These are phyloP conservation scores for Auanema sp. DNA, from an alignment of 2,888 invertebrate genomes.

Conservation along the genomic window DNA sequence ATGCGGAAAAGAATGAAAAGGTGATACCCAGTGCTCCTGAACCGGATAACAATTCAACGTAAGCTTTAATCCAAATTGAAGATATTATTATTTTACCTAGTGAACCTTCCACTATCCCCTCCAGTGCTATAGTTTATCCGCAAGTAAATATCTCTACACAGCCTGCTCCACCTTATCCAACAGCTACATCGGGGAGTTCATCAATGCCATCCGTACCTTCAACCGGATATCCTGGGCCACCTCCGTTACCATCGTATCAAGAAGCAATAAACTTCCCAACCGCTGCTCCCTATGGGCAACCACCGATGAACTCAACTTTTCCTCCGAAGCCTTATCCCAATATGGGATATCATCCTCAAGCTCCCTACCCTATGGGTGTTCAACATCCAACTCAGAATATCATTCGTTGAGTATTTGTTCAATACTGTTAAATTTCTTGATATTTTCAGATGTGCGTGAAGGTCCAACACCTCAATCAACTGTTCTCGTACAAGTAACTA, in stretches of 20 bases:
- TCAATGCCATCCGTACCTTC: background rate
- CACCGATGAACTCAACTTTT: background rate
- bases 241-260: conserved; percentile 37
- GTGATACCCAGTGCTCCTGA: too few relatives aligned
- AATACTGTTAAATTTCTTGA: background rate
- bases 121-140: background rate
- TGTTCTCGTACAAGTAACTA: too few relatives aligned
- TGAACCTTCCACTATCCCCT: too few relatives aligned
- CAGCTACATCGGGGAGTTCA: too few relatives aligned
- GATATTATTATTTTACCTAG: too few relatives aligned
- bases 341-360: too few relatives aligned
- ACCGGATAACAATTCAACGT: too few relatives aligned
- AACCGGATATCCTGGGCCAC: background rate
- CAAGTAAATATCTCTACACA: background rate
- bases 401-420: background rate
- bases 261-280: conserved; percentile 37
- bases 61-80: too few relatives aligned
- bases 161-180: background rate
- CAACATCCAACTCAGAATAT: too few relatives aligned
- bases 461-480: too few relatives aligned
- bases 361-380: too few relatives aligned
- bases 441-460: background rate
- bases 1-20: too few relatives aligned
- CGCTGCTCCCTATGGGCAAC: conserved; percentile 21
- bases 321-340: background rate